Base-by-base conservation (phyloP, 2,113 vertebrate species). In the Xiphophorus couchianus region DNA sequence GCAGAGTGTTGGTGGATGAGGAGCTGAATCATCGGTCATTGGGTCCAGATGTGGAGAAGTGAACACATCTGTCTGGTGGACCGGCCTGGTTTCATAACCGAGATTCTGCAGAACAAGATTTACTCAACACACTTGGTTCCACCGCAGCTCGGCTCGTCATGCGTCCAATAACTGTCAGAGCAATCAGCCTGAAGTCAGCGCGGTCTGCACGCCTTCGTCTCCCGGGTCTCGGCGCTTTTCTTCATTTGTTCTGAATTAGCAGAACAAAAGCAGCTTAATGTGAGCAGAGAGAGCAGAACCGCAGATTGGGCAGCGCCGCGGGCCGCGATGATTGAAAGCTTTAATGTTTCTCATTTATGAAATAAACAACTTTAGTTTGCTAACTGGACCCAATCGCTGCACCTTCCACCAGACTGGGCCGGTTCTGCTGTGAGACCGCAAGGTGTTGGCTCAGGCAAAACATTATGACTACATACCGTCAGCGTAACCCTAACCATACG, bases 231-330 rank as follows among this genome's bases (percentile, higher is more conserved):
- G 51, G 1, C 19, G 48, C 10, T 25, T 4, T 68, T 76, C 73
- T 33, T 64, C 44, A 31, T 71, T 81, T 66, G 67, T 65, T 76
- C 62, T 60, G 27, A 76, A 70, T 68, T 65, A 77, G 44, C 15
- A 29, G 39, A 66, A 69, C 77, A 77, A 51, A 80, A 68, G 69
- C 65, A 13, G 27, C 25, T 58, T 7, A 9, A 58, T 58, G 51
- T n/a, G 17, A 25, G 17, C 51, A 54, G 51, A 54, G 48, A 22
- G 19, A 54, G 22, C 51, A 25, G 51, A n/a, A 9, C 51, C 22
- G 9, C 51, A 25, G 44, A 19, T 5, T 17, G 5, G 44, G 17
- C 44, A 48, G 44, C 17, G 4, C 51, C 10, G 51, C 10, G 0
- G 51, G 22, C 68, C 42, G 4, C 4, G 28, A 62, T 62, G 29